Base-by-base conservation (phyloP, 2,113 vertebrate species). In the Murina feae region DNA sequence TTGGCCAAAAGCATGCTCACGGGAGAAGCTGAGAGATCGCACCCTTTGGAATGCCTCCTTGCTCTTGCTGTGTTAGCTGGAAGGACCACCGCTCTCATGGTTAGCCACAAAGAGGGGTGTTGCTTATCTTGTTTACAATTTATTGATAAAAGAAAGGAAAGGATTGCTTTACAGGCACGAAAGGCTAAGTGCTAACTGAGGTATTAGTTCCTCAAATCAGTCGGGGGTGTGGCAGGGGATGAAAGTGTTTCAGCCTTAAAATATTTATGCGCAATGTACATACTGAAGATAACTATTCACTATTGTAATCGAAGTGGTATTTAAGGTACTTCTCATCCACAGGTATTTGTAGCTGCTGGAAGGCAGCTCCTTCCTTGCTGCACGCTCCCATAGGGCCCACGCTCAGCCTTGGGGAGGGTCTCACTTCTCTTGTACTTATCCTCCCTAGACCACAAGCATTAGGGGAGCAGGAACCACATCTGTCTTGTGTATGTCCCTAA, bases 111-210 rank as follows among this genome's bases (percentile, higher is more conserved):
- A 55, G 49, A 80, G 6, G 37, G 9, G 17, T 63, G 14, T 53
- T 39, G 53, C 30, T 82, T 71, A 51, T 71, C 80, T 87, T 65
- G 69, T 65, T 93, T 81, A 25, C 66, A 68, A n/a, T 81, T 90
- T 90, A 76, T 65, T 65, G 39, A 32, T 42, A 55, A 87, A 6
- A 82, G 74, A 72, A 89, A 95, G 51, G 17, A 81, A 93, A 60
- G 28, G 65, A 49, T 32, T 39, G 28, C 11, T 92, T 89, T 91
- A 78, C 4, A 90, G 60, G 68, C 76, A 25, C 2, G 2, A 63
- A 58, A 79, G 79, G 32, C 20, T 91, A 75, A 75, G 71, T 95
- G 39, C 42, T 94, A 93, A 89, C 35, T 69, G 71, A 93, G 88
- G 93, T 85, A 76, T 76, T 44, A 69, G 69, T 35, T 91, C 35